Conservation (phyloP, 2,888 invertebrate genomes). For the Listrodromus nycthemerus region DNA sequence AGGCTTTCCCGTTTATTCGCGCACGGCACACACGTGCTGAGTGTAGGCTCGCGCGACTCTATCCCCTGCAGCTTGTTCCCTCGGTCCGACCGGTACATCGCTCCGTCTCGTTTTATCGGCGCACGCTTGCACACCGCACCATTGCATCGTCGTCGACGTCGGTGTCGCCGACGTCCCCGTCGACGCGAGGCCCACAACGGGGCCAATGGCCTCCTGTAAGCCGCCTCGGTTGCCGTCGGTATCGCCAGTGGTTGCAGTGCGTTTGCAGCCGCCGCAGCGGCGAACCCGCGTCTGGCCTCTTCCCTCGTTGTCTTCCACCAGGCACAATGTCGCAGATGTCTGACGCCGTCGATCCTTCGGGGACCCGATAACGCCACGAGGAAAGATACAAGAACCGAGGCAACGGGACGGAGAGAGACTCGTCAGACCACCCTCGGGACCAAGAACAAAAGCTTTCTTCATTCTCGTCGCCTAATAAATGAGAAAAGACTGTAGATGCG, state of each 20-base stretch:
- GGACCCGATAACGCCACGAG: conserved; percentile 17
- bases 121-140: conserved; percentile 78
- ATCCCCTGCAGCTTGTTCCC: conserved; percentile 46
- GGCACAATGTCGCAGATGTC: conserved; percentile 8
- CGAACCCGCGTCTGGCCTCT: conserved; percentile 9
- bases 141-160: conserved; percentile 71
- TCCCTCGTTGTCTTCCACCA: conserved; percentile 14
- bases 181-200: conserved; percentile 56
- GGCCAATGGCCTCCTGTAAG: conserved; percentile 75
- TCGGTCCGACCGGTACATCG: conserved; percentile 20
- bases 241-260: conserved; percentile 54
- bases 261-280: conserved; percentile 43
- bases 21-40: conserved; percentile 48
- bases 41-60: conserved; percentile 40
- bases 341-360: conserved; percentile 18
- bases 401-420: not conserved
- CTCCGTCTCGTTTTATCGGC: conserved; percentile 33
- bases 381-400: not conserved
- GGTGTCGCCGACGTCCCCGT: conserved; percentile 55
- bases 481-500: not conserved
- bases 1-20: conserved; percentile 55
- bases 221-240: conserved; percentile 27
- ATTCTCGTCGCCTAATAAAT: conserved; percentile 1
- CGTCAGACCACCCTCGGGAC: conserved; percentile 5
- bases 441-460: conserved; percentile 42